Conservation (phyloP, 2,888 invertebrate species). For the Polydrusus cervinus region DNA sequence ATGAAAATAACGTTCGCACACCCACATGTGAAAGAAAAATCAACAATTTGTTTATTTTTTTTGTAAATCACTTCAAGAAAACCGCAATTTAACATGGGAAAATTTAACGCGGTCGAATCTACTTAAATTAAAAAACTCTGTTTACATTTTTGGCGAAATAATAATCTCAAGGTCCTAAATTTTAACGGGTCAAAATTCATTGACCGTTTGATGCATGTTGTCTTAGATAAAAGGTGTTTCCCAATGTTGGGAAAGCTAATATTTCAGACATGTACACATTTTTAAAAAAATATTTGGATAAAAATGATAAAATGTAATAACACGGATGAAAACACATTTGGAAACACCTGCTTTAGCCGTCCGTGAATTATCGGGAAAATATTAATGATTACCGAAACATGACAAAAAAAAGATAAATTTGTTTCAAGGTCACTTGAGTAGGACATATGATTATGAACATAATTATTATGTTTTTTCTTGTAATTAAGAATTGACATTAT, state of each 20-base stretch:
- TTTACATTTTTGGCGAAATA: too few relatives aligned
- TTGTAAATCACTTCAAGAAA: too few relatives aligned
- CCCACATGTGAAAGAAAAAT: too few relatives aligned
- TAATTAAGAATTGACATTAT: not conserved
- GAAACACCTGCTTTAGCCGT: constrained; percentile 5
- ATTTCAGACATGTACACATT: not conserved
- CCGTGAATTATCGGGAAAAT: constrained; percentile 15
- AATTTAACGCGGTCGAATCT: too few relatives aligned
- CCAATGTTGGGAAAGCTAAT: not conserved
- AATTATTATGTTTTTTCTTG: not conserved
- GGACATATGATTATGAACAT: not conserved
- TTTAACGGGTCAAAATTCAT: too few relatives aligned
- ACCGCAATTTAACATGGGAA: too few relatives aligned
- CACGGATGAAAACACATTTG: constrained; percentile 16
- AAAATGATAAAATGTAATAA: constrained; percentile 24
- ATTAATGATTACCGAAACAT: not conserved
- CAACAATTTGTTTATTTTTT: too few relatives aligned
- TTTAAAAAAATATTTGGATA: constrained; percentile 3
- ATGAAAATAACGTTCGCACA: too few relatives aligned
- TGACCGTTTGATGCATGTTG: not conserved
- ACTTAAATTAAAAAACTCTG: too few relatives aligned
- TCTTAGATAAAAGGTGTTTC: constrained; percentile 6
- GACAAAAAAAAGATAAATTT: not conserved
- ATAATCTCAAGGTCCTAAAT: too few relatives aligned
- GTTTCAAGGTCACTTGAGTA: not conserved